Percentiles rank a stretch among this genome's conserved stretches.
phyloP scores from a whole-genome alignment of 53 echinoderm and acorn worm genomes.

The Hippasteria phrygiana region DNA sequence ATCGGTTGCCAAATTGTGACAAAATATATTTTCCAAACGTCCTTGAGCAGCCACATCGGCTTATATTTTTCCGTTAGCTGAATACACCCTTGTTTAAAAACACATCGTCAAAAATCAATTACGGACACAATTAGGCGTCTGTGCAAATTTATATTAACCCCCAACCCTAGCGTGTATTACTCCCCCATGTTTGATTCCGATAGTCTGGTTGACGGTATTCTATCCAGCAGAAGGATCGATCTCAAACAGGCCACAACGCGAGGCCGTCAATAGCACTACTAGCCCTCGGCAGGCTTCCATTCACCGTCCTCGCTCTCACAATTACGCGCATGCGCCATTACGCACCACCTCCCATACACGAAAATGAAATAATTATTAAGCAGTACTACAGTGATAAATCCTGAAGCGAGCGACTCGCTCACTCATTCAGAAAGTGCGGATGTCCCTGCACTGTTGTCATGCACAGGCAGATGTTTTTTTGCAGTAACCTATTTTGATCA shows the following conservation, averaged over 20 bases:
- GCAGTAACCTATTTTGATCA: not conserved
- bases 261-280: slow-evolving; percentile 33
- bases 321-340: slow-evolving; percentile 34
- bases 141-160: slow-evolving; percentile 44
- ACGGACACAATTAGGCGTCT: slow-evolving; percentile 24
- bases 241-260: not conserved
- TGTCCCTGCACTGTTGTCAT: slow-evolving; percentile 2
- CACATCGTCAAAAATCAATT: slow-evolving; percentile 54
- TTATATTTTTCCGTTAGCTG: slow-evolving; percentile 5
- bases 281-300: slow-evolving; percentile 8
- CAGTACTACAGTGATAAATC: slow-evolving; percentile 47
- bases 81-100: slow-evolving; percentile 7
- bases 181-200: slow-evolving; percentile 26
- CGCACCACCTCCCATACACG: not conserved
- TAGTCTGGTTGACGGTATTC: not conserved
- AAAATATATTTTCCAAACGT: not conserved
- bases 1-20: too few species aligned
- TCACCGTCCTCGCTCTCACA: not conserved
- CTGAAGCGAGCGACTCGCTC: slow-evolving; percentile 18
- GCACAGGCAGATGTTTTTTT: slow-evolving; percentile 12
- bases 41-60: not conserved
- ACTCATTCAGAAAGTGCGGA: slow-evolving; percentile 49
- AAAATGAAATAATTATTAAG: slow-evolving; percentile 64
- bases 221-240: slow-evolving; percentile 44
- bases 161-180: not conserved